These are phyloP conservation scores for Masticophis lateralis DNA, from an alignment of 2,797 vertebrate genomes.

Conservation along the genomic window DNA sequence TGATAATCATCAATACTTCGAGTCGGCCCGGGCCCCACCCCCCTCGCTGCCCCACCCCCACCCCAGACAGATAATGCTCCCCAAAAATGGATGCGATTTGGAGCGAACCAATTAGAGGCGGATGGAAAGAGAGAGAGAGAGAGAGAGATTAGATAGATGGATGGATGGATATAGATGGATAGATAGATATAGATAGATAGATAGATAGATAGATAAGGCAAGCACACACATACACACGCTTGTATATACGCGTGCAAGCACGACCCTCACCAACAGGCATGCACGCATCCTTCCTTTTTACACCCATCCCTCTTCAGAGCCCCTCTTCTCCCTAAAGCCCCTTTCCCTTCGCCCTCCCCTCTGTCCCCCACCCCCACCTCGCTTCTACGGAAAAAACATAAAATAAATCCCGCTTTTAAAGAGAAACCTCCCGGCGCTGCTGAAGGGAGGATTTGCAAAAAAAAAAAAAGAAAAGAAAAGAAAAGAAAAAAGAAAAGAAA, in stretches of 20 bases:
- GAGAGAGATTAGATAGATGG: too few relatives aligned
- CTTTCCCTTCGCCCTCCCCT: background rate
- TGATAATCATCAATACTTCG: constrained; percentile 9
- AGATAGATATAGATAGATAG: background rate
- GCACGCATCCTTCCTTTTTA: constrained; percentile 3
- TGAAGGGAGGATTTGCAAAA: background rate
- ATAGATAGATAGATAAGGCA: background rate
- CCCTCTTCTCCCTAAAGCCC: too few relatives aligned
- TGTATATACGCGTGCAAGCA: background rate
- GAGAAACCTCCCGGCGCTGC: background rate
- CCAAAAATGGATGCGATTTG: constrained; percentile 19
- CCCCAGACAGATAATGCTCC: constrained; percentile 24
- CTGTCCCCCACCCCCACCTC: too few relatives aligned
- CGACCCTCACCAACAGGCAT: background rate
- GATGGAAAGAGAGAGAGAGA: background rate
- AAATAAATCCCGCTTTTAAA: background rate
- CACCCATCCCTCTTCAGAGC: background rate
- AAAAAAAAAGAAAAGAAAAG: background rate
- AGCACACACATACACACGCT: background rate
- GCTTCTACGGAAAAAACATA: background rate
- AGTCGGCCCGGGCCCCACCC: background rate
- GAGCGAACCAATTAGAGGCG: background rate
- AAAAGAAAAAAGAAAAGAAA: background rate
- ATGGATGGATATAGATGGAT: too few relatives aligned
- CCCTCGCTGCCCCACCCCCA: background rate